Evolutionary conservation across 2,888 invertebrate genomes (phyloP).

Genomic region (Iphiclides podalirius): DNA sequence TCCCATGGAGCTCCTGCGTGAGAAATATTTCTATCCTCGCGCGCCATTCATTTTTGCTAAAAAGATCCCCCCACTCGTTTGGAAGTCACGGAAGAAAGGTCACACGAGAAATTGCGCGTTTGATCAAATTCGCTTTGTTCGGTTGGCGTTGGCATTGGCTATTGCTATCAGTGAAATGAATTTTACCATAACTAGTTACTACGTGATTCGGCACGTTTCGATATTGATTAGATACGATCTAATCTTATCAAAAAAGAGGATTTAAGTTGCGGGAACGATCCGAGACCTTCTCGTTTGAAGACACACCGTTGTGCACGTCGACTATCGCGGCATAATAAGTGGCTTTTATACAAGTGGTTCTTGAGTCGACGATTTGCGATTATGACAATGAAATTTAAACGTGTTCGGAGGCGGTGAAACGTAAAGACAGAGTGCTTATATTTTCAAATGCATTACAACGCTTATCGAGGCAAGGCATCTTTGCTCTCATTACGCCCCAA

Average conservation of each 20-base stretch:
- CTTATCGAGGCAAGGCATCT: slow-evolving; percentile 34
- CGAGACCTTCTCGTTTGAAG: neutral
- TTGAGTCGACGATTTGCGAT: neutral
- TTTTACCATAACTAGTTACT: too few species aligned
- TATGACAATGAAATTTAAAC: neutral
- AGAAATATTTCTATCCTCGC: slow-evolving; percentile 71
- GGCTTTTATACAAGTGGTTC: neutral
- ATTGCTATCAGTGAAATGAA: too few species aligned
- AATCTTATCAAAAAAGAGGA: too few species aligned
- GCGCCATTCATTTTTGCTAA: slow-evolving; percentile 65
- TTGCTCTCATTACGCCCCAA: slow-evolving; percentile 33
- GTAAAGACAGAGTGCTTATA: slow-evolving; percentile 27
- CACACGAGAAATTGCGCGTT: slow-evolving; percentile 61
- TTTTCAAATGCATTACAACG: slow-evolving; percentile 32
- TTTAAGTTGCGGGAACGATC: too few species aligned
- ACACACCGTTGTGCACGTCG: neutral
- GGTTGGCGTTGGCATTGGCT: too few species aligned
- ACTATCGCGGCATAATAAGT: slow-evolving; percentile 18
- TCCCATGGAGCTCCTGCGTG: slow-evolving; percentile 67
- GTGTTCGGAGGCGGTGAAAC: neutral
- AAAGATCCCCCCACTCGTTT: slow-evolving; percentile 48
- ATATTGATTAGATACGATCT: too few species aligned
- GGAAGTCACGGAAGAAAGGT: slow-evolving; percentile 58
- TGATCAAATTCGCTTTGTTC: too few species aligned
- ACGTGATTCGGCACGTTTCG: too few species aligned